Base-by-base conservation (phyloP, 2,888 invertebrate genomes). In the Cataglyphis albicans region DNA sequence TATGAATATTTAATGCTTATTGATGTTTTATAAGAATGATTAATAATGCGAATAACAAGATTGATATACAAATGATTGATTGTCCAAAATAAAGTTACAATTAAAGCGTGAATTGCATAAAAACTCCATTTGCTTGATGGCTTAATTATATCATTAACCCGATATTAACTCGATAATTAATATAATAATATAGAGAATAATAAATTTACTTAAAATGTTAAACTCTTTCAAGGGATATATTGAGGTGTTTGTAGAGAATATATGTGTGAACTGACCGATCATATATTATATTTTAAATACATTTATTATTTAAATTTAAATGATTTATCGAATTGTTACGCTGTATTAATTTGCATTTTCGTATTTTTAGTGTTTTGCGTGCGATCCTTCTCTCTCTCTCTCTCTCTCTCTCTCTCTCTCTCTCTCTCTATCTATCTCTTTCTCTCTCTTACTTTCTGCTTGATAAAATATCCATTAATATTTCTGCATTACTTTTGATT, bases 51-150 rank as follows among this genome's bases (percentile, higher is more conserved):
- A 55, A 81, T 74, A 74, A 63, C 55, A 63, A 44, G 72, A 74
- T 61, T 73, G 61, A 74, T 74, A 64, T 74, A 70, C 15, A 81
- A 74, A 81, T 81, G 63, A 81, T 81, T 81, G 64, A 81, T 74
- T 63, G 74, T 81, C 52, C 74, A 55, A 73, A 80, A 80, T 68
- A 61, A 81, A 74, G 48, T 64, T 81, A 74, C 61, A 64, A 44
- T 73, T 44, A 74, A 81, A 81, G 59, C 72, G 68, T 72, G 70
- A 59, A 80, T 59, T 61, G 35, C 57, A 55, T 67, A 76, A 76
- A 76, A 76, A 76, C 55, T 80, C 59, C 70, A 80, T 80, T 70
- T 72, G 48, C 59, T 70, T 72, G 44, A 72, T 80, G 44, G 78
- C 48, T 80, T 70, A 80, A 78, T 80, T 80, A 70, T 78, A 78